Evolutionary conservation across 2,113 vertebrate species (phyloP).

Genomic region (Haliaeetus leucogaster): DNA sequence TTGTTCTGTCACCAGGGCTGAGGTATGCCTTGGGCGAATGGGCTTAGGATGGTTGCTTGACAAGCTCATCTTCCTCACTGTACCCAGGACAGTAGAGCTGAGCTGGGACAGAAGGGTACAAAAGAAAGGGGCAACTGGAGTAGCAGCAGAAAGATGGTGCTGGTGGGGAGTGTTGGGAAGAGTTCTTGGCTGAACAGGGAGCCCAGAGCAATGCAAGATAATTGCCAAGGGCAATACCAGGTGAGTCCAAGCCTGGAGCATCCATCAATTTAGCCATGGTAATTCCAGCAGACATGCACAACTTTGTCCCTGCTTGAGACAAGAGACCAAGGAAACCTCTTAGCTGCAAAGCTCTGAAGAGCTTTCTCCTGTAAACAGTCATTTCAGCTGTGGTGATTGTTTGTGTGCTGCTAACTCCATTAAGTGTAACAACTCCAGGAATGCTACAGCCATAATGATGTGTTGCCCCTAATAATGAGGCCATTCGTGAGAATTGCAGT

Average conservation of each 20-base stretch:
- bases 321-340: background rate
- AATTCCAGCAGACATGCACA: background rate
- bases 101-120: background rate
- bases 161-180: background rate
- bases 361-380: background rate
- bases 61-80: background rate
- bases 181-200: background rate
- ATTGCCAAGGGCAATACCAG: background rate
- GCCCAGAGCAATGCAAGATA: background rate
- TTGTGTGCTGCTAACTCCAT: background rate
- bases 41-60: background rate
- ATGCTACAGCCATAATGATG: background rate
- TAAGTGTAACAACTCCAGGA: background rate
- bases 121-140: background rate
- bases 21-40: background rate
- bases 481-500: rapidly evolving
- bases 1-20: background rate
- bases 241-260: background rate
- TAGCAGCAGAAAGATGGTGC: background rate
- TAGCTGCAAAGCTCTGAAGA: background rate
- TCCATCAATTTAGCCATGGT: background rate
- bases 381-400: background rate
- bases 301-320: background rate
- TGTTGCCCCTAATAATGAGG: background rate
- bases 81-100: background rate